Percentiles rank a stretch among this genome's conserved stretches.
These are phyloP conservation scores for Phaedon cochleariae DNA, from an alignment of 2,888 invertebrate species.

Conservation along the genomic window DNA sequence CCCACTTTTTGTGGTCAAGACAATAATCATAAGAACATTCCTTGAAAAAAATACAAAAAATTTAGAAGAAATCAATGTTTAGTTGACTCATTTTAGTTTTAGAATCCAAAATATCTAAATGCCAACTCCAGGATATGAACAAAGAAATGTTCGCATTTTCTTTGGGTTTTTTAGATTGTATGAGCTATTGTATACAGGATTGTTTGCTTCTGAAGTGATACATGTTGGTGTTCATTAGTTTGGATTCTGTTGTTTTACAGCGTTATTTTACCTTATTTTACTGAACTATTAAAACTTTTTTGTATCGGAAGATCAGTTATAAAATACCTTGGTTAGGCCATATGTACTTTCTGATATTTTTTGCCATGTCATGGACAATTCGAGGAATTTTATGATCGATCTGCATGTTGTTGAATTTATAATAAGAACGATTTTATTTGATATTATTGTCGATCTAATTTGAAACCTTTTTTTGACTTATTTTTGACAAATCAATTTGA, in stretches of 20 bases:
- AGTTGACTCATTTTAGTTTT: background rate
- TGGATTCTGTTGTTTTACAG: constrained; percentile 3
- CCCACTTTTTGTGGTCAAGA: too few species aligned
- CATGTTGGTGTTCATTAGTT: background rate
- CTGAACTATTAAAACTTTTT: background rate
- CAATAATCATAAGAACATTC: too few species aligned
- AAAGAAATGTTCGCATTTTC: too few species aligned
- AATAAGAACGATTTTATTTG: background rate
- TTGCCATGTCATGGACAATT: background rate
- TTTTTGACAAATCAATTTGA: constrained; percentile 7
- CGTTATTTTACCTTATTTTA: constrained; percentile 10
- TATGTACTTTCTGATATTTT: background rate
- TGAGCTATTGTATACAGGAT: background rate
- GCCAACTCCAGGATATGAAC: too few species aligned
- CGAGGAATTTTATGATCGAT: constrained; percentile 1
- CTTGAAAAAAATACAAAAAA: too few species aligned
- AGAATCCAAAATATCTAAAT: too few species aligned
- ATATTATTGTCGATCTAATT: constrained; percentile 8
- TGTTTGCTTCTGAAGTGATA: background rate
- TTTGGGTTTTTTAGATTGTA: too few species aligned
- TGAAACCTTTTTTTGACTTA: constrained; percentile 4
- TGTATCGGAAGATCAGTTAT: background rate
- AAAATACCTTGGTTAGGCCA: constrained; percentile 2
- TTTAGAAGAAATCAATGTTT: background rate
- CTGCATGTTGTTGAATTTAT: background rate